A percentile compares a stretch with the other conserved stretches of the same genome.
Evolutionary conservation across 2,113 vertebrate species (phyloP).

Genomic region (Ictalurus furcatus): DNA sequence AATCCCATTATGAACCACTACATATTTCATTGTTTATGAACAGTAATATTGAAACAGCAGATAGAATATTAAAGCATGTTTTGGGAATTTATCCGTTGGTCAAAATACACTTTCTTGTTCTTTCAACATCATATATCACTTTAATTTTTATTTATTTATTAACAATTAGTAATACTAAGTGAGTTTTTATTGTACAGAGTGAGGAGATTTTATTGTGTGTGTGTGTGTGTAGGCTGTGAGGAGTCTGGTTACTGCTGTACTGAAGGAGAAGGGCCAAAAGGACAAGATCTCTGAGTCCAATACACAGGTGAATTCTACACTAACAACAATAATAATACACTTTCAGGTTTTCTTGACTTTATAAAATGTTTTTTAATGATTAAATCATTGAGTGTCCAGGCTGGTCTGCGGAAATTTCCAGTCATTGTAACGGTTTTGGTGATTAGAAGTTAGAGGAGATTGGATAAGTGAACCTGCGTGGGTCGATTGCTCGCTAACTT

Average conservation of each 20-base stretch:
- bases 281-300: constrained; percentile 76
- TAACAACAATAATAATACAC: background rate
- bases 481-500: background rate
- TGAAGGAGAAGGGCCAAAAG: constrained; percentile 83
- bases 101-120: background rate
- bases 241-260: constrained; percentile 82
- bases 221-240: constrained; percentile 77
- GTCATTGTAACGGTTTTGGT: background rate
- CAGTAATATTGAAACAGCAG: background rate
- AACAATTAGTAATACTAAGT: background rate
- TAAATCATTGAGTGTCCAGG: background rate
- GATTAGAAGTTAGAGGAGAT: background rate
- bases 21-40: background rate
- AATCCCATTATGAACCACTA: background rate
- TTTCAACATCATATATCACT: background rate
- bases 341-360: background rate
- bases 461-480: background rate
- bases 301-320: constrained; percentile 74
- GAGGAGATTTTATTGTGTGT: constrained; percentile 7
- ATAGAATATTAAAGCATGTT: background rate
- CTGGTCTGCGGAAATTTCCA: background rate
- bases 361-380: background rate
- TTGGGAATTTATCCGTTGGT: background rate
- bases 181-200: background rate
- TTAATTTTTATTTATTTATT: background rate